Percentiles rank a stretch among this genome's conserved stretches.
Evolutionary conservation across 2,888 invertebrate species (phyloP).

Genomic region (Lathronympha strigana): DNA sequence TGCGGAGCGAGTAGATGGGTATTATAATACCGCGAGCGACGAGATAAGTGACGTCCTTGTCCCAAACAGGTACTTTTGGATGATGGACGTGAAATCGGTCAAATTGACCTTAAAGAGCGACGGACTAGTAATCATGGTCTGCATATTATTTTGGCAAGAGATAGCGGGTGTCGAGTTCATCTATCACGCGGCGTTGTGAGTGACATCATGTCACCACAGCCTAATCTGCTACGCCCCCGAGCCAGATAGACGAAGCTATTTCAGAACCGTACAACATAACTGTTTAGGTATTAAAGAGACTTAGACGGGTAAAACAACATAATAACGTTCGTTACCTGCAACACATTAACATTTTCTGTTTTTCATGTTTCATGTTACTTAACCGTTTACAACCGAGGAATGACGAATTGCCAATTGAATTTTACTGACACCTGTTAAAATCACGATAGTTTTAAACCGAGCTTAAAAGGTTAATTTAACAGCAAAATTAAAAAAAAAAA

Average conservation of each 20-base stretch:
- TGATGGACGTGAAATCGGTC: slow-evolving; percentile 56
- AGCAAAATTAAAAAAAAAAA: neutral
- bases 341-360: neutral
- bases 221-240: slow-evolving; percentile 40
- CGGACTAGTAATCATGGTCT: slow-evolving; percentile 14
- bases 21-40: slow-evolving; percentile 55
- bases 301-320: neutral
- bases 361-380: neutral
- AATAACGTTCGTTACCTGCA: neutral
- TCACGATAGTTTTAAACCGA: no score
- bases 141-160: slow-evolving; percentile 33
- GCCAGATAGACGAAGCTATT: slow-evolving; percentile 32
- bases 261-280: slow-evolving; percentile 24
- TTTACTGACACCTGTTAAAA: no score
- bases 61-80: slow-evolving; percentile 41
- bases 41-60: slow-evolving; percentile 64
- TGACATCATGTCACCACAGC: slow-evolving; percentile 31
- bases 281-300: slow-evolving; percentile 9
- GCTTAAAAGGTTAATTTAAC: no score
- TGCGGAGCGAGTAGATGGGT: slow-evolving; percentile 55
- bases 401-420: no score
- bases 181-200: slow-evolving; percentile 36
- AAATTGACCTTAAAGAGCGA: slow-evolving; percentile 54
- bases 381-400: no score
- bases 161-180: slow-evolving; percentile 37